phyloP scores from a whole-genome alignment of 2,797 vertebrate genomes.

The Poeciliopsis turneri region DNA sequence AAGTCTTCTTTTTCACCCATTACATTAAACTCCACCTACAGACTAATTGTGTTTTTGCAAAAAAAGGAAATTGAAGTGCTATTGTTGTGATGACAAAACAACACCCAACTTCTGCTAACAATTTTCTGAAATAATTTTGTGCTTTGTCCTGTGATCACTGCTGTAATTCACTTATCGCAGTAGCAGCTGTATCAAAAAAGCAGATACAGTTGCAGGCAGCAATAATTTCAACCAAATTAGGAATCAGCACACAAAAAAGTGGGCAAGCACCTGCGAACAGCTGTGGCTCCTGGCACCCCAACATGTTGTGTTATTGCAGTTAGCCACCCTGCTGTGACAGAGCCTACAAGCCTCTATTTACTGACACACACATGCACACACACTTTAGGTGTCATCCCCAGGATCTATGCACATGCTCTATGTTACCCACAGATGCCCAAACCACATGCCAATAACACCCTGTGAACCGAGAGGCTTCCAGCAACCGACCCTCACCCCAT shows the following conservation, averaged over 20 bases:
- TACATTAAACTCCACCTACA: background rate
- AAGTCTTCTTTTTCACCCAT: background rate
- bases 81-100: background rate
- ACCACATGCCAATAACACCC: constrained; percentile 52
- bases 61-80: background rate
- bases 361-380: constrained; percentile 9
- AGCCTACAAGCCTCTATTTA: constrained; percentile 6
- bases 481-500: constrained; percentile 41
- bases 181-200: background rate
- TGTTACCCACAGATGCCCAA: constrained; percentile 41
- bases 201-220: background rate
- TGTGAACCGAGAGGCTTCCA: constrained; percentile 58
- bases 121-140: background rate
- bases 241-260: constrained; percentile 11
- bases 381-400: constrained; percentile 5
- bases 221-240: constrained; percentile 24
- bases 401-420: constrained; percentile 15
- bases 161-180: background rate
- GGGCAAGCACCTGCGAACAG: constrained; percentile 31
- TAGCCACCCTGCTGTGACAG: constrained; percentile 38
- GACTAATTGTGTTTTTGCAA: background rate
- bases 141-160: background rate
- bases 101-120: background rate
- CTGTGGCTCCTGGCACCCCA: constrained; percentile 26
- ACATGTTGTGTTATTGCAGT: constrained; percentile 35